Base-by-base conservation (phyloP, 2,888 invertebrate species). In the Chloroclysta siterata region DNA sequence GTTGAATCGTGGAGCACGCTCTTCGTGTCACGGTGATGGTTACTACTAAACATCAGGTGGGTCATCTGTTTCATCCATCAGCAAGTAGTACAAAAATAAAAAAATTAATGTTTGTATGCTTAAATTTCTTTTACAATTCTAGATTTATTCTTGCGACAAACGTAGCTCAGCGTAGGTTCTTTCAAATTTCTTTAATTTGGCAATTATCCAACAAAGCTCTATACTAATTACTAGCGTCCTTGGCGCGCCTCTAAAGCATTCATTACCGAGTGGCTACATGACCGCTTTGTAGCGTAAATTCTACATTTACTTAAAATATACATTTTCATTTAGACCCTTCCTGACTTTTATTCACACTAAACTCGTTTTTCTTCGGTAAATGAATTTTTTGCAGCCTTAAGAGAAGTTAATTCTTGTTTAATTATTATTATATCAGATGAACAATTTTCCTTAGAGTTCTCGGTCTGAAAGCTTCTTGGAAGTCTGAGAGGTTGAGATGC, bases 181-280 rank as follows among this genome's bases (percentile, higher is more conserved):
- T 68, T 58, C 14, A 58, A 60, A 62, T 65, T 74, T 74, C 69
- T 75, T 74, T 68, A 75, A 77, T 79, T 80, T 84, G 85, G 85
- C 82, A 72, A 77, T 75, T 74, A 70, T 73, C 84, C 85, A 84
- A 70, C 69, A 78, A 79, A 78, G 82, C 81, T 80, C 76, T 83
- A 81, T 75, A 81, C 77, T 84, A 84, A 85, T 85, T 82, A 82
- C 73, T 59, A 60, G 63, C 63, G 61, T 64, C 70, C 60, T 64
- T 68, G 65, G 54, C 51, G 59, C 61, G 60, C 53, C 63, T 60
- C 36, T 22, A 22, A 52, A 55, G 63, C 63, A 69, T 71, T 69
- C 63, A 71, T 71, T 71, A 68, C 60, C 13, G 53, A 53, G 53
- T 53, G 59, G 64, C 61, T 60, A 60, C 57, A 56, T 68, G 65